Conservation (phyloP, 92 coral and sea anemone species). For the Meandrina meandrites region DNA sequence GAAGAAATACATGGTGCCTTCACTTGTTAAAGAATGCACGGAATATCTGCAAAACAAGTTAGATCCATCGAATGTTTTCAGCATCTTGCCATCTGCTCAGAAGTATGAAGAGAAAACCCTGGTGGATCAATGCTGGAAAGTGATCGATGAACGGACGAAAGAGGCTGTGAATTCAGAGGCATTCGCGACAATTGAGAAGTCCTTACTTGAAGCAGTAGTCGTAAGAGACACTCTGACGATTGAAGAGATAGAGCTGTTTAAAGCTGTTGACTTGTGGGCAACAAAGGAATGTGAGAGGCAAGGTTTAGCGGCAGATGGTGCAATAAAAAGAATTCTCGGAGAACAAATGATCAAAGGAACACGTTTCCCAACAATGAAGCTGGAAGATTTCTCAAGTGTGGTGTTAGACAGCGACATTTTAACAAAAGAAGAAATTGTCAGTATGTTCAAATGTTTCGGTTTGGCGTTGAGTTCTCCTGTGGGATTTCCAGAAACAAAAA, state of each 20-base stretch:
- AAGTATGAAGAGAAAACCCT: too few relatives aligned
- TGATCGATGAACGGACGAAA: too few relatives aligned
- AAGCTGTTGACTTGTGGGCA: conserved; percentile 62
- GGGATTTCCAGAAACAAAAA: neutral
- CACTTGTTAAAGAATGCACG: too few relatives aligned
- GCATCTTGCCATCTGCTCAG: too few relatives aligned
- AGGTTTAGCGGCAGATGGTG: conserved; percentile 14
- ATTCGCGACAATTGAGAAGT: too few relatives aligned
- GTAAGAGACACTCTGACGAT: neutral
- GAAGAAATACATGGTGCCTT: neutral
- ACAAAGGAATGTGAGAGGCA: conserved; percentile 55
- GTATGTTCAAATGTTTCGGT: neutral
- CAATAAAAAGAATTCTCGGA: conserved; percentile 4
- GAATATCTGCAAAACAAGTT: too few relatives aligned
- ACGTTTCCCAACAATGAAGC: neutral
- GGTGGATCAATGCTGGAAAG: too few relatives aligned
- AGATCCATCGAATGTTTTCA: too few relatives aligned
- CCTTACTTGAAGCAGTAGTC: conserved; percentile 7
- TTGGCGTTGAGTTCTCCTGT: neutral
- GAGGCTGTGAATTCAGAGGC: too few relatives aligned
- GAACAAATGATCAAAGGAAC: conserved; percentile 1
- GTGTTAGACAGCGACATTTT: neutral
- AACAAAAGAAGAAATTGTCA: neutral
- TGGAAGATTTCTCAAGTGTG: neutral
- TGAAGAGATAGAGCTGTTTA: conserved; percentile 54